Evolutionary conservation across 2,888 invertebrate genomes (phyloP), one percentile per base, ranked within the genome.

Genomic region (Endomychus coccineus): DNA sequence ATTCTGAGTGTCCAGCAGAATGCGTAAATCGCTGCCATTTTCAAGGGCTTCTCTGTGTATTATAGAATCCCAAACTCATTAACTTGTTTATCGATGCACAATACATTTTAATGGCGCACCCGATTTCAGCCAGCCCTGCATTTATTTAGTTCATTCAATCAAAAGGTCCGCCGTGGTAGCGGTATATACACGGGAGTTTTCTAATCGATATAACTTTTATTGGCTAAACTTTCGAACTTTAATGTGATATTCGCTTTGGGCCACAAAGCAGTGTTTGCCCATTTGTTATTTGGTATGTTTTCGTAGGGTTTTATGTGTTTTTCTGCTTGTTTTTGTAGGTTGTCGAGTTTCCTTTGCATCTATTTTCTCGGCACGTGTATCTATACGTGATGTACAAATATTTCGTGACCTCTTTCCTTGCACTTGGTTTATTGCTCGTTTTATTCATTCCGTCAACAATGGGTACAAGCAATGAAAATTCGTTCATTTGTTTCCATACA

Each of bases 341-440:
- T 32, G n/a, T 42, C 38, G 43, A 40, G 40, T 44, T 44, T 39
- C 38, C 45, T 46, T 46, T 46, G 47, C 46, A 50, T 48, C 49
- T 50, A 55, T 49, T 50, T 44, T 50, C 47, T 36, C 31, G 40
- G 48, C 50, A 46, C 48, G 51, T 48, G 49, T 43, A 48, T 41
- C 33, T 38, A 43, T 44, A 51, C 46, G 49, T 47, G 49, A 44
- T 45, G 39, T 40, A 37, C n/a, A n/a, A n/a, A n/a, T n/a, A n/a
- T n/a, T n/a, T n/a, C n/a, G n/a, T n/a, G n/a, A n/a, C n/a, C n/a
- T n/a, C n/a, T n/a, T n/a, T n/a, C n/a, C n/a, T n/a, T n/a, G n/a
- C n/a, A n/a, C n/a, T n/a, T n/a, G n/a, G n/a, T n/a, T n/a, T 44
- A 38, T 40, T 38, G 36, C 37, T 23, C 15, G 14, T 40, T 39